phyloP scores from a whole-genome alignment of 2,888 invertebrate species.

The Anthrax anthrax region DNA sequence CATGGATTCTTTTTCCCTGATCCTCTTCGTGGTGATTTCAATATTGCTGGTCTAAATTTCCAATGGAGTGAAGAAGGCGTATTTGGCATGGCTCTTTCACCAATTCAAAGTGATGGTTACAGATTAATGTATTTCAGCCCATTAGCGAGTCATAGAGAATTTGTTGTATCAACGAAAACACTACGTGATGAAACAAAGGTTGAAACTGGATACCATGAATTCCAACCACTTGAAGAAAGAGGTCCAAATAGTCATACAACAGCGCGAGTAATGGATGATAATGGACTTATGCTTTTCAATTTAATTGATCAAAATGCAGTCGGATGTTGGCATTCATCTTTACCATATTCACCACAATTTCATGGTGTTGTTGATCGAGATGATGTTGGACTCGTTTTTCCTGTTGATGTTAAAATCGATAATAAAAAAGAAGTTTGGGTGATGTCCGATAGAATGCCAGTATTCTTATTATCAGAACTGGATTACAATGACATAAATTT shows the following conservation, averaged over 20 bases:
- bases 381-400: slow-evolving; percentile 61
- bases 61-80: slow-evolving; percentile 75
- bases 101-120: slow-evolving; percentile 49
- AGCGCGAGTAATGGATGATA: slow-evolving; percentile 56
- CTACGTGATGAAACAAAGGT: slow-evolving; percentile 53
- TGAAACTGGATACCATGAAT: slow-evolving; percentile 55
- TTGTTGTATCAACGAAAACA: slow-evolving; percentile 60
- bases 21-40: slow-evolving; percentile 63
- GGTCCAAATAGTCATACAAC: slow-evolving; percentile 57
- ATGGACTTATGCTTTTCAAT: slow-evolving; percentile 61
- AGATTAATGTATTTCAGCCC: slow-evolving; percentile 66
- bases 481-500: slow-evolving; percentile 67
- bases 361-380: slow-evolving; percentile 59
- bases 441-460: slow-evolving; percentile 68
- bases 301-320: slow-evolving; percentile 68
- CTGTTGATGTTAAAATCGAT: slow-evolving; percentile 65
- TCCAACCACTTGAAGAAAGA: slow-evolving; percentile 44
- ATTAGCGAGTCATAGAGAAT: slow-evolving; percentile 61
- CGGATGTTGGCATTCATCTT: slow-evolving; percentile 64
- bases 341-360: slow-evolving; percentile 49
- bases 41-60: slow-evolving; percentile 66
- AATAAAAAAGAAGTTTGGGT: slow-evolving; percentile 60
- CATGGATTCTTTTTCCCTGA: slow-evolving; percentile 73
- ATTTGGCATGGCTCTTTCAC: slow-evolving; percentile 62
- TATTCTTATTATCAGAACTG: slow-evolving; percentile 52